A percentile compares a stretch with the other conserved stretches of the same genome.
Conservation (phyloP, 2,113 vertebrate genomes). For the Muscicapa adusta region DNA sequence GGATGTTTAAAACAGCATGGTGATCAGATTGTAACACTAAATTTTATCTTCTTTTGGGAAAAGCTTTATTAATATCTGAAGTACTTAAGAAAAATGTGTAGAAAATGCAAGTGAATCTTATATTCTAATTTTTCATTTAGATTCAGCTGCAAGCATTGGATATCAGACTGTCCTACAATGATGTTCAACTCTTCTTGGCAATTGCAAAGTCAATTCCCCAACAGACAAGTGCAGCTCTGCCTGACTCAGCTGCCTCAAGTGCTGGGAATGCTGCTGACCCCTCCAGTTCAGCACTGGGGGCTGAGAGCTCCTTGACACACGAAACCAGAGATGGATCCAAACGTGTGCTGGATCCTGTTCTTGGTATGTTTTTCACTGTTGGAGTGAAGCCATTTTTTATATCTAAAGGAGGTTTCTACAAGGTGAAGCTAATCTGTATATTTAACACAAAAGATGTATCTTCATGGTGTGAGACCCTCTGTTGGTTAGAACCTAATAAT, state of each 20-base stretch:
- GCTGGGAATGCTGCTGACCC: background rate
- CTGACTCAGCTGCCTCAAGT: background rate
- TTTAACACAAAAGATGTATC: background rate
- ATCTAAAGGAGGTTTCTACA: background rate
- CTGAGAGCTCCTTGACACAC: slow-evolving; percentile 11
- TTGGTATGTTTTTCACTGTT: slow-evolving; percentile 73
- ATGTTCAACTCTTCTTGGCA: slow-evolving; percentile 92
- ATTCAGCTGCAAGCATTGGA: slow-evolving; percentile 92
- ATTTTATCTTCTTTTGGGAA: background rate
- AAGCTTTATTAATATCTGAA: background rate
- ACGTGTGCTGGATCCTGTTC: slow-evolving; percentile 76
- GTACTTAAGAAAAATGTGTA: background rate
- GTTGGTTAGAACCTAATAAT: background rate
- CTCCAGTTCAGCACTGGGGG: background rate
- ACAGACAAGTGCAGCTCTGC: slow-evolving; percentile 63
- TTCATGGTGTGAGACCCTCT: background rate
- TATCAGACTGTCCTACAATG: slow-evolving; percentile 96
- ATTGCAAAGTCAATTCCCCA: slow-evolving; percentile 92
- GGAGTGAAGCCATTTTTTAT: background rate
- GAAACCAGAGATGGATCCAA: slow-evolving; percentile 54
- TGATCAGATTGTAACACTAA: background rate
- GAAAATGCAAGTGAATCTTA: background rate
- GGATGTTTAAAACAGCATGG: background rate
- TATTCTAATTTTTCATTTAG: slow-evolving; percentile 58
- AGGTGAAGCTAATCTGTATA: background rate